A percentile compares a stretch with the other conserved stretches of the same genome.
These are phyloP conservation scores for Chloropsis hardwickii DNA, from an alignment of 2,113 vertebrate species.

Conservation along the genomic window DNA sequence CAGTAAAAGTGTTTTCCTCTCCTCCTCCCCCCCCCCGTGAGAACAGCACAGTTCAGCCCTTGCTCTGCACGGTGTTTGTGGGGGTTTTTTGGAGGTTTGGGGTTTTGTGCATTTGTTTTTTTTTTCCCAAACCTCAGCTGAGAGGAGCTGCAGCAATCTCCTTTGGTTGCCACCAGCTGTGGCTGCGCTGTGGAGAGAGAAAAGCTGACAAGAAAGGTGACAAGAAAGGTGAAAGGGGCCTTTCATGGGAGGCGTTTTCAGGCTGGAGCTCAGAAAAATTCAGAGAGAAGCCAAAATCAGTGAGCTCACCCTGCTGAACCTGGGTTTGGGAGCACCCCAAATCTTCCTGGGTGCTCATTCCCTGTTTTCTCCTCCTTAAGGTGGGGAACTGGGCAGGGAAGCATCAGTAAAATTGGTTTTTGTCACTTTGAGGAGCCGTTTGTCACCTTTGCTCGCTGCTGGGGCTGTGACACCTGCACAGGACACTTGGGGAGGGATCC, in stretches of 20 bases:
- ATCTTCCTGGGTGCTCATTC: not conserved
- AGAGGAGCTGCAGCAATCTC: not conserved
- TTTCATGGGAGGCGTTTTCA: not conserved
- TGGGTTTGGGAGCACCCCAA: not conserved
- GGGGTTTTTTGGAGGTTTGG: not conserved
- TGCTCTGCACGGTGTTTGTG: not conserved
- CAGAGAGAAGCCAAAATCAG: not conserved
- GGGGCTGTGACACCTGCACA: not conserved
- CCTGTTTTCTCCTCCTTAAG: not conserved
- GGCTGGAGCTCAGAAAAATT: not conserved
- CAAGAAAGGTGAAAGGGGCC: not conserved
- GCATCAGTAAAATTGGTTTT: not conserved
- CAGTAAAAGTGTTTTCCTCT: not conserved
- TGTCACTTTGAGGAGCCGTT: not conserved
- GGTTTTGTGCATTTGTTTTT: not conserved
- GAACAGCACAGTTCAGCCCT: not conserved
- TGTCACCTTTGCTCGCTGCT: not conserved
- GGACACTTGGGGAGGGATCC: rapidly evolving
- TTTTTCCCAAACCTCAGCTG: slow-evolving; percentile 6
- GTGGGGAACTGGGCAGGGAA: not conserved
- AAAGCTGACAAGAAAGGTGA: not conserved
- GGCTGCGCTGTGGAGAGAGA: not conserved
- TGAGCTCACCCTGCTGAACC: not conserved
- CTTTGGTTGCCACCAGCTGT: not conserved
- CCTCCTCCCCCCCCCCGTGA: not conserved